A percentile compares a stretch with the other conserved stretches of the same genome.
Conservation (phyloP, 2,888 invertebrate genomes). For the Machimus atricapillus region DNA sequence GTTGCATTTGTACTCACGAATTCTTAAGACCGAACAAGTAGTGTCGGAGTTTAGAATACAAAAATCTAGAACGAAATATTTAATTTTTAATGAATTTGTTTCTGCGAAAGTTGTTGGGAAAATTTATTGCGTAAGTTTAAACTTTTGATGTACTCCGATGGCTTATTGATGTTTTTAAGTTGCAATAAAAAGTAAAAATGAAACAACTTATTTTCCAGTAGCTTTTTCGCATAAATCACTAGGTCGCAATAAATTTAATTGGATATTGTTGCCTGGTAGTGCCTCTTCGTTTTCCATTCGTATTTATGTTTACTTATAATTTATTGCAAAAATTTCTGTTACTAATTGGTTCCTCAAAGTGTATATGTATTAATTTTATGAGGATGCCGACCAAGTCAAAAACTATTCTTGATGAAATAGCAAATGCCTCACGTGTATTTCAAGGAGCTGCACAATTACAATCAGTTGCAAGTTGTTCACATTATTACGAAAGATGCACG, state of each 20-base stretch:
- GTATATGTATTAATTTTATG: no score
- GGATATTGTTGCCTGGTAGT: background rate
- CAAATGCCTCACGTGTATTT: background rate
- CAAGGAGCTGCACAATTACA: background rate
- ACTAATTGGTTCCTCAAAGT: background rate
- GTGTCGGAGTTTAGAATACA: no score
- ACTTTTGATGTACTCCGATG: background rate
- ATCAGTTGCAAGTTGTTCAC: background rate
- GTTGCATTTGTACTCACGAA: no score
- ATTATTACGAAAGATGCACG: background rate
- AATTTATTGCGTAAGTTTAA: background rate
- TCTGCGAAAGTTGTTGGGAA: no score
- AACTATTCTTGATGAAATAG: background rate
- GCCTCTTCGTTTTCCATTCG: background rate
- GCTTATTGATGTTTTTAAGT: background rate
- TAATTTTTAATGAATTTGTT: no score
- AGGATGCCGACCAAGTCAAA: background rate
- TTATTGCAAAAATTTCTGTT: background rate
- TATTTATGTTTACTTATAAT: background rate
- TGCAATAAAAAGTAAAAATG: background rate
- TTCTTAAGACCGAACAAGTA: no score
- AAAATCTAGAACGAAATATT: no score
- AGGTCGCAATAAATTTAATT: background rate
- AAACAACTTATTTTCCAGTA: background rate
- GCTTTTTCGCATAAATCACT: background rate